Evolutionary conservation across 2,888 invertebrate genomes (phyloP), one percentile per base, ranked within the genome.

Genomic region (Subacronicta megacephala): DNA sequence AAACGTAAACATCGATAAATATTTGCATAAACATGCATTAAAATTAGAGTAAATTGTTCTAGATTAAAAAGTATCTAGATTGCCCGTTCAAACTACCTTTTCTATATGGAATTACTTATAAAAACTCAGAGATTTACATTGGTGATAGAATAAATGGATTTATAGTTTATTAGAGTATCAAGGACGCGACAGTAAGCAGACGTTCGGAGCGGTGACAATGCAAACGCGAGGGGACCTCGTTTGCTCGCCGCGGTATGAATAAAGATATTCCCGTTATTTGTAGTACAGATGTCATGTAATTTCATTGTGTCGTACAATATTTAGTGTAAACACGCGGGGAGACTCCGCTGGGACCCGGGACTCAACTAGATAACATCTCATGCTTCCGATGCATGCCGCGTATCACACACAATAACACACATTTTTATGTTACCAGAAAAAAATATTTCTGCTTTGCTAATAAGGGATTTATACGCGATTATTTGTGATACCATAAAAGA

Each of bases 281-380:
- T 91, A 89, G 83, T 94, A 93, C 94, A 94, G 94, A 94, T 94
- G 94, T 94, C 93, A 93, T 93, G 93, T 94, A 93, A 93, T 93
- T 89, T 93, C 90, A 94, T 93, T 94, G 93, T 94, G 90, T 87
- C 90, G 85, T 85, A 87, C 92, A 93, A 94, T 92, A 93, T 93
- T 93, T 93, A 89, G 91, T 90, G 89, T 90, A 93, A 93, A 94
- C 92, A 94, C 85, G 83, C 88, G 87, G 93, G 93, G 91, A 87
- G 87, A 86, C 81, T 83, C 82, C 65, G 17, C 47, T 63, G 69
- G 68, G 50, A 23, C 17, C 41, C 13, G n/a, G 33, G 17, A 23
- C 61, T 69, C 73, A 80, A 83, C 80, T 78, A 90, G 93, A 93
- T 93, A 93, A 90, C 84, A 93, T 92, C 93, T 89, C 85, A 81